These are phyloP conservation scores for Brachionus calyciflorus DNA, from an alignment of 1,140 invertebrate genomes.

Conservation along the genomic window DNA sequence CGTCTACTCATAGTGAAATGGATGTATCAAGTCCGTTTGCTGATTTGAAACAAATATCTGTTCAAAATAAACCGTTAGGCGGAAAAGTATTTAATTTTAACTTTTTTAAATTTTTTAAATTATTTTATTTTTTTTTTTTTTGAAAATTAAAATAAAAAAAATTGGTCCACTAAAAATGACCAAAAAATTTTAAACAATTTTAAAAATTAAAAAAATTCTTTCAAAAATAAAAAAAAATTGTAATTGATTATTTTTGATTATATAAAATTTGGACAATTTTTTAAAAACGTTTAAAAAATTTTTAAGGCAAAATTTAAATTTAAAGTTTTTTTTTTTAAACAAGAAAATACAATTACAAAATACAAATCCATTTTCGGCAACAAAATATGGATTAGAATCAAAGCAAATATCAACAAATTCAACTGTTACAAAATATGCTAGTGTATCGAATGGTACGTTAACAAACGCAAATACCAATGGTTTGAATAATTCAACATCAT, in stretches of 20 bases:
- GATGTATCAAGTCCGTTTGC: constrained; percentile 46
- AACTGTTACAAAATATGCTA: constrained; percentile 28
- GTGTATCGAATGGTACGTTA: constrained; percentile 25
- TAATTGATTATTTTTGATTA: too few species aligned
- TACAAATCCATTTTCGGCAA: constrained; percentile 13
- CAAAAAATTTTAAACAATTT: too few species aligned
- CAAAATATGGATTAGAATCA: constrained; percentile 5
- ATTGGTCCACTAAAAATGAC: too few species aligned
- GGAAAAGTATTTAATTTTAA: constrained; percentile 27
- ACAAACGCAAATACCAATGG: constrained; percentile 6
- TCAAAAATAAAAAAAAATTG: too few species aligned
- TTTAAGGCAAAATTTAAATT: too few species aligned
- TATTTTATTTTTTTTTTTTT: background rate
- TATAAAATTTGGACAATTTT: too few species aligned
- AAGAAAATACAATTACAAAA: constrained; percentile 22
- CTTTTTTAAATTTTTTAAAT: background rate
- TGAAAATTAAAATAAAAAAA: too few species aligned
- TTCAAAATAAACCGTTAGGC: constrained; percentile 32
- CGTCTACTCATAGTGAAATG: constrained; percentile 37
- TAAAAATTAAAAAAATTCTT: too few species aligned
- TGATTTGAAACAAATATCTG: constrained; percentile 42
- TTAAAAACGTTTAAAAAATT: too few species aligned
- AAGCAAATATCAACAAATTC: constrained; percentile 2
- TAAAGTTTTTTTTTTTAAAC: too few species aligned
- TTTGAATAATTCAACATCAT: background rate